These are phyloP conservation scores for Leptopterna dolabrata DNA, from an alignment of 2,888 invertebrate species.

Conservation along the genomic window DNA sequence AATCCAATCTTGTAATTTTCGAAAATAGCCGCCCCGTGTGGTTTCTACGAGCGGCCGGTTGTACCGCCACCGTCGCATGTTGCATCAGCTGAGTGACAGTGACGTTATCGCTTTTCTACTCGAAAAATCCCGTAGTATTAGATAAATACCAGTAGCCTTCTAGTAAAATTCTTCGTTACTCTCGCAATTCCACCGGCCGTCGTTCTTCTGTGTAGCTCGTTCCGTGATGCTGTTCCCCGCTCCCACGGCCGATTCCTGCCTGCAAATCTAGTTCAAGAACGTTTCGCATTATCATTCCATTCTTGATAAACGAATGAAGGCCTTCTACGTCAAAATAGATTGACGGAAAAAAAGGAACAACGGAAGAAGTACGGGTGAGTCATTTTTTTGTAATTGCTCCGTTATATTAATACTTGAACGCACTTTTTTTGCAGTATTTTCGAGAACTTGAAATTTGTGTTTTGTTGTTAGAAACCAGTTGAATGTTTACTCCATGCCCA, in stretches of 20 bases:
- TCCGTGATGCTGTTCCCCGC: neutral
- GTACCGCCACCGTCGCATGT: neutral
- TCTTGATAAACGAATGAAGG: neutral
- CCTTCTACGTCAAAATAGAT: neutral
- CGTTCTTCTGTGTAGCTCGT: neutral
- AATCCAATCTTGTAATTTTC: too few relatives aligned
- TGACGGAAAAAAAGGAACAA: neutral
- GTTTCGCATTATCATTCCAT: neutral
- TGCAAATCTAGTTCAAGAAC: conserved; percentile 1
- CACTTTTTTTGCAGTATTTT: too few relatives aligned
- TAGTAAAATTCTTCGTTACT: neutral
- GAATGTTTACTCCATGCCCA: neutral
- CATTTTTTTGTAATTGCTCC: neutral
- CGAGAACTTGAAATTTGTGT: too few relatives aligned
- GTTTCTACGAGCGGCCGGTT: neutral
- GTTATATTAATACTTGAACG: too few relatives aligned
- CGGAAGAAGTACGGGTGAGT: neutral
- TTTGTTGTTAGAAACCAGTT: neutral
- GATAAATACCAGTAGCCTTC: neutral
- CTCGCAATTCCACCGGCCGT: neutral
- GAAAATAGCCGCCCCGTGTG: neutral
- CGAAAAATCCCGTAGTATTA: neutral
- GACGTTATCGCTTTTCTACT: neutral
- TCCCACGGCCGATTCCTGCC: neutral
- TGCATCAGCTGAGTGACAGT: neutral